Evolutionary conservation across 2,113 vertebrate species (phyloP).

Genomic region (Pseudopodoces humilis): DNA sequence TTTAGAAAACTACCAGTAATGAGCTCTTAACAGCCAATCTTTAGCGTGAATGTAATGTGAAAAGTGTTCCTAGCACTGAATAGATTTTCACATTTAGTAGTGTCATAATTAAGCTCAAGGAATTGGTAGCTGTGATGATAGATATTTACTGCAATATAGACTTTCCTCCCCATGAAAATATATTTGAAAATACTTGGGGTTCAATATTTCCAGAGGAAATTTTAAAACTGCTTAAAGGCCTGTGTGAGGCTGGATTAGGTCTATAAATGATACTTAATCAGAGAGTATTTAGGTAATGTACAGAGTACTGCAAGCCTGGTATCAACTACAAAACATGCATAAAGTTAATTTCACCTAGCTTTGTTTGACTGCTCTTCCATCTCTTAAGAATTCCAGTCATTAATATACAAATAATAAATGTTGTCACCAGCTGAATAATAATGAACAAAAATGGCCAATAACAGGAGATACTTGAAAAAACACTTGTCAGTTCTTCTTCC

Average conservation of each 20-base stretch:
- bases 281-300: conserved; percentile 20
- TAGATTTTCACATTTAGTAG: conserved; percentile 94
- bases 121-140: conserved; percentile 80
- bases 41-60: conserved; percentile 91
- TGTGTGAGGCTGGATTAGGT: neutral
- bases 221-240: conserved; percentile 43
- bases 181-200: conserved; percentile 53
- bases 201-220: conserved; percentile 50
- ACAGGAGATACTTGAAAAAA: conserved; percentile 38
- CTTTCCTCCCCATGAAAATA: conserved; percentile 3
- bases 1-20: conserved; percentile 99
- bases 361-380: conserved; percentile 41
- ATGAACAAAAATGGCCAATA: conserved; percentile 25
- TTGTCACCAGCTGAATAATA: conserved; percentile 47
- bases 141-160: conserved; percentile 77
- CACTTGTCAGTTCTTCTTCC: conserved; percentile 3
- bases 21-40: conserved; percentile 99
- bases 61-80: conserved; percentile 88
- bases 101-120: conserved; percentile 96
- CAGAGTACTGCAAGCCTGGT: neutral
- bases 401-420: conserved; percentile 58
- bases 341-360: conserved; percentile 34
- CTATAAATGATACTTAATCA: conserved; percentile 32
- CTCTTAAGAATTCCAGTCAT: conserved; percentile 43
- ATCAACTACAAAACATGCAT: neutral